Base-by-base conservation (phyloP, 2,797 vertebrate species). In the Sorex maritimensis region DNA sequence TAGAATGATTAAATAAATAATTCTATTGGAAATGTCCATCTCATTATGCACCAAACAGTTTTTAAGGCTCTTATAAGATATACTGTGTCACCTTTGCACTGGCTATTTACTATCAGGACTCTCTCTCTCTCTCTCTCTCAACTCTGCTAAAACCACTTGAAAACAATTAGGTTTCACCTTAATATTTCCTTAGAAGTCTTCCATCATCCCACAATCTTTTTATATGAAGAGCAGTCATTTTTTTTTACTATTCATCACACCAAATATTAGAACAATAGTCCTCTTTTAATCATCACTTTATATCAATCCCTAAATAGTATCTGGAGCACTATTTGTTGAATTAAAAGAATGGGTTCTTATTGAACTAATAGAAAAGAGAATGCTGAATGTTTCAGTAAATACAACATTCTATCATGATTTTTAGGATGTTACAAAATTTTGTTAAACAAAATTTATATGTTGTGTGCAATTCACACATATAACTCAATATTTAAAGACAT, bases 181-280 rank as follows among this genome's bases (percentile, higher is more conserved):
- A 68, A 88, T 58, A 55, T 14, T 79, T 87, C 58, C 80, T 61
- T 41, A 34, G 4, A 81, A 75, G 2, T 5, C 11, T 58, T 75
- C 30, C 7, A 6, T 34, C 98, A 98, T 98, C 41, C 98, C 98
- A 10, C 2, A 55, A 26, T 87, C 28, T 74, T 83, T 90, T 82
- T 61, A 61, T 72, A 69, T 69, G 10, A 28, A 49, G 44, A 77
- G 19, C 11, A 79, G 82, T 68, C 6, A n/a, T 68, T 82, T 73
- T 58, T n/a, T 92, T 55, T 55, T 6, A 46, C 15, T 17, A 61
- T 23, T 2, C 68, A 28, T 72, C 12, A 84, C 38, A 80, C 13
- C 78, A 81, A 38, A 71, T 80, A 77, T 46, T 75, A 71, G n/a
- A 41, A 13, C 80, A 12, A 67, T 21, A 55, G 5, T 38, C 65